A percentile compares a stretch with the other conserved stretches of the same genome.
phyloP scores from a whole-genome alignment of 2,888 invertebrate species.

The Pyrgus malvae region DNA sequence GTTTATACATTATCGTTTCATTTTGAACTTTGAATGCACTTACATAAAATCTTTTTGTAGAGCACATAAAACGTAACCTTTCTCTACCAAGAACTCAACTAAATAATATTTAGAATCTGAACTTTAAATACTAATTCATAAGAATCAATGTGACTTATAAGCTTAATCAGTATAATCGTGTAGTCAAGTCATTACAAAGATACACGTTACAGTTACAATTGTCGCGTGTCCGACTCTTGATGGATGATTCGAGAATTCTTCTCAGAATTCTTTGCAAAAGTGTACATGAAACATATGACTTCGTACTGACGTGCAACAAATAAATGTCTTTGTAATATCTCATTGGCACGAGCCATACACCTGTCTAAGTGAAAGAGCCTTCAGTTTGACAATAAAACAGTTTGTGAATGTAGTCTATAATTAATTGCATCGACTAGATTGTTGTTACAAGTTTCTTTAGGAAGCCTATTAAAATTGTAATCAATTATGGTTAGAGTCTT shows the following conservation, averaged over 20 bases:
- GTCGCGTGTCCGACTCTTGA: conserved; percentile 33
- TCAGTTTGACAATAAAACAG: no score
- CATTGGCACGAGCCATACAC: not conserved
- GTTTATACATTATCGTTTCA: not conserved
- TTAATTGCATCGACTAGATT: no score
- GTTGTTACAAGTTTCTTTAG: no score
- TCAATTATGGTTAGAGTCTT: no score
- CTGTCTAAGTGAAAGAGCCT: no score
- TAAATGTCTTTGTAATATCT: conserved; percentile 4
- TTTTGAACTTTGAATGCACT: not conserved
- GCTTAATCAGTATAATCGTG: conserved; percentile 12
- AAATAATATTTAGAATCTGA: not conserved
- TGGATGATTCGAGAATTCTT: conserved; percentile 32
- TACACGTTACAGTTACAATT: conserved; percentile 18
- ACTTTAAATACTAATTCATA: not conserved
- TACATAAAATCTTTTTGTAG: not conserved
- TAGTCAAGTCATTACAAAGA: conserved; percentile 5
- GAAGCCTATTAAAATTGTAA: no score
- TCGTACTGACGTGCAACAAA: conserved; percentile 5
- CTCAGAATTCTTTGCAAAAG: conserved; percentile 25
- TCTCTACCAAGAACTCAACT: not conserved
- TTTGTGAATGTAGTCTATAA: no score
- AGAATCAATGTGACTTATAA: not conserved
- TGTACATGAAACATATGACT: conserved; percentile 12
- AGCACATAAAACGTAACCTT: not conserved